These are phyloP conservation scores for Corythoichthys haematopterus DNA, from an alignment of 2,113 vertebrate genomes.

Conservation along the genomic window DNA sequence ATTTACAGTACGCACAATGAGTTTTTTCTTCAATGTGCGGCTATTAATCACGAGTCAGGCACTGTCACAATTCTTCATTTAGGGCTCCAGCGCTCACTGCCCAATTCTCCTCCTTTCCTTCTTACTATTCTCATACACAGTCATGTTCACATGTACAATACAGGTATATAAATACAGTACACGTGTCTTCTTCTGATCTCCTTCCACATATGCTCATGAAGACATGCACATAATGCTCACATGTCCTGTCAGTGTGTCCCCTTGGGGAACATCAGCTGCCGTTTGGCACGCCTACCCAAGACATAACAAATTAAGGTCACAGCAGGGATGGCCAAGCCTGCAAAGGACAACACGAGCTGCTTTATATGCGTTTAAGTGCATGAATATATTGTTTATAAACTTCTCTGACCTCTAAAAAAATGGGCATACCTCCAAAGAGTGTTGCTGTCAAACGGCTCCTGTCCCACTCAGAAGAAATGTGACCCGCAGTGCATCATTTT, in stretches of 20 bases:
- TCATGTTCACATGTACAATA: slow-evolving; percentile 3
- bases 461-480: slow-evolving; percentile 37
- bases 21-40: slow-evolving; percentile 49
- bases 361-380: slow-evolving; percentile 29
- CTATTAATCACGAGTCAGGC: slow-evolving; percentile 64
- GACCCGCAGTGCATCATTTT: slow-evolving; percentile 40
- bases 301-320: slow-evolving; percentile 76
- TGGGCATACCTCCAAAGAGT: slow-evolving; percentile 40
- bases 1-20: slow-evolving; percentile 54
- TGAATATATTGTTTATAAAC: slow-evolving; percentile 27
- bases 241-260: slow-evolving; percentile 49
- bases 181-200: not conserved
- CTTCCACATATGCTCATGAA: slow-evolving; percentile 26
- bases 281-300: slow-evolving; percentile 59
- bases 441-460: slow-evolving; percentile 26
- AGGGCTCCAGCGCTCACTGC: slow-evolving; percentile 35
- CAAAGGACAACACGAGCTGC: slow-evolving; percentile 35
- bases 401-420: slow-evolving; percentile 49
- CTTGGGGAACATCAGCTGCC: slow-evolving; percentile 55
- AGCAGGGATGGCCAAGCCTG: slow-evolving; percentile 51
- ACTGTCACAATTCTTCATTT: slow-evolving; percentile 72
- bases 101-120: slow-evolving; percentile 15
- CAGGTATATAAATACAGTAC: not conserved
- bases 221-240: slow-evolving; percentile 25
- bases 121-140: slow-evolving; percentile 41